Evolutionary conservation across 2,888 invertebrate species (phyloP).

Genomic region (Cheilosia vulpina): DNA sequence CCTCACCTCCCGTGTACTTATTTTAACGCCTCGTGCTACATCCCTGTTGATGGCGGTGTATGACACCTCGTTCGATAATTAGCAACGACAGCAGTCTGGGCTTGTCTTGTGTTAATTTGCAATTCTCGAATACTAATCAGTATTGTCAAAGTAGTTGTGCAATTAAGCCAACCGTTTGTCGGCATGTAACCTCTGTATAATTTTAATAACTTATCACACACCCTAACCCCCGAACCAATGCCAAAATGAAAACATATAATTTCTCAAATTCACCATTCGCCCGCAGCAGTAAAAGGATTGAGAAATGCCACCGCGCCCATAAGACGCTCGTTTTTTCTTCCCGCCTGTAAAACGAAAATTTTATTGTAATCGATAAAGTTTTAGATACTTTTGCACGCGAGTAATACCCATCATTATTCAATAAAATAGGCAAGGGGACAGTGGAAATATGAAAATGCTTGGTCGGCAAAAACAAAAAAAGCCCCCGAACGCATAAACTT

Average conservation of each 20-base stretch:
- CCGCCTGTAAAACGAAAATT: constrained; percentile 35
- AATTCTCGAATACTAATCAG: constrained; percentile 39
- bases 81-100: constrained; percentile 18
- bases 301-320: not conserved
- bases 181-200: constrained; percentile 53
- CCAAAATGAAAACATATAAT: constrained; percentile 43
- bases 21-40: not conserved
- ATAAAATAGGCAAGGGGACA: constrained; percentile 26
- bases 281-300: constrained; percentile 17
- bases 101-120: constrained; percentile 13
- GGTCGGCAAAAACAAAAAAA: constrained; percentile 1
- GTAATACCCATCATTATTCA: constrained; percentile 46
- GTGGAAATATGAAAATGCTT: not conserved
- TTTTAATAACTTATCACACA: constrained; percentile 19
- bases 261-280: constrained; percentile 26
- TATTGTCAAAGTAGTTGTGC: constrained; percentile 46
- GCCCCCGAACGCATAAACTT: constrained; percentile 54
- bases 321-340: not conserved
- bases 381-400: constrained; percentile 46
- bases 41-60: not conserved
- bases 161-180: constrained; percentile 49
- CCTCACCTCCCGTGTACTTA: not conserved
- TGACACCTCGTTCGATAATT: constrained; percentile 33
- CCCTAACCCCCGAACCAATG: not conserved
- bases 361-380: constrained; percentile 69